Evolutionary conservation across 2,797 vertebrate genomes (phyloP).

Genomic region (Valencia hispanica): DNA sequence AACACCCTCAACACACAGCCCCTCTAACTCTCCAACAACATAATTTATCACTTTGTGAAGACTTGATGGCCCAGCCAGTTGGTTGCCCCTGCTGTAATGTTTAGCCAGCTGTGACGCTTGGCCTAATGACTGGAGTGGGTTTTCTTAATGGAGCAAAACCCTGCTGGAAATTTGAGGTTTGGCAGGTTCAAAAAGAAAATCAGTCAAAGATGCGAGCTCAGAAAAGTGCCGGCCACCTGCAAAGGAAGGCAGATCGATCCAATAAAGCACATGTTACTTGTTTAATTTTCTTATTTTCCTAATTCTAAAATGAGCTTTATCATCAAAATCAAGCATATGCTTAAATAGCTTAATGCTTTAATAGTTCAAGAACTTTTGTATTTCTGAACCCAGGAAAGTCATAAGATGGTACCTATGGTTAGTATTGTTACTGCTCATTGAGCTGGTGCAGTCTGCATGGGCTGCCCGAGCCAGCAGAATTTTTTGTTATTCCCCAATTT

Average conservation of each 20-base stretch:
- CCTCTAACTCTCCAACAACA: slow-evolving; percentile 24
- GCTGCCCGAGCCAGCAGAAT: not conserved
- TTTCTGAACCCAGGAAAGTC: slow-evolving; percentile 4
- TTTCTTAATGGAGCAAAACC: slow-evolving; percentile 66
- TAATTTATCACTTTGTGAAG: slow-evolving; percentile 63
- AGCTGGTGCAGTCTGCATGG: not conserved
- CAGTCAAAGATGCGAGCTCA: slow-evolving; percentile 38
- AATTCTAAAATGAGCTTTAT: slow-evolving; percentile 16
- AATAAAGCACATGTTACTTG: slow-evolving; percentile 30
- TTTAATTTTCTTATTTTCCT: slow-evolving; percentile 30
- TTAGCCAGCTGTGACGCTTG: slow-evolving; percentile 69
- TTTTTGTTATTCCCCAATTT: not conserved
- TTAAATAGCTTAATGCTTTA: too few species aligned
- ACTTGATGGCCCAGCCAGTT: slow-evolving; percentile 64
- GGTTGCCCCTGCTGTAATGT: slow-evolving; percentile 66
- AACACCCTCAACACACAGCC: slow-evolving; percentile 23
- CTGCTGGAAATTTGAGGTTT: slow-evolving; percentile 58
- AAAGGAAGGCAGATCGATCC: slow-evolving; percentile 31
- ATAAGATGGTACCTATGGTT: not conserved
- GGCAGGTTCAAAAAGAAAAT: slow-evolving; percentile 55
- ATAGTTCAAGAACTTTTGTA: not conserved
- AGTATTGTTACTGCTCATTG: not conserved
- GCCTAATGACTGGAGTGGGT: slow-evolving; percentile 67
- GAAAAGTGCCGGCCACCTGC: slow-evolving; percentile 35
- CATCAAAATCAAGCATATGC: slow-evolving; percentile 5